These are phyloP conservation scores for Anastatus disparis DNA, from an alignment of 1,140 invertebrate genomes.

Conservation along the genomic window DNA sequence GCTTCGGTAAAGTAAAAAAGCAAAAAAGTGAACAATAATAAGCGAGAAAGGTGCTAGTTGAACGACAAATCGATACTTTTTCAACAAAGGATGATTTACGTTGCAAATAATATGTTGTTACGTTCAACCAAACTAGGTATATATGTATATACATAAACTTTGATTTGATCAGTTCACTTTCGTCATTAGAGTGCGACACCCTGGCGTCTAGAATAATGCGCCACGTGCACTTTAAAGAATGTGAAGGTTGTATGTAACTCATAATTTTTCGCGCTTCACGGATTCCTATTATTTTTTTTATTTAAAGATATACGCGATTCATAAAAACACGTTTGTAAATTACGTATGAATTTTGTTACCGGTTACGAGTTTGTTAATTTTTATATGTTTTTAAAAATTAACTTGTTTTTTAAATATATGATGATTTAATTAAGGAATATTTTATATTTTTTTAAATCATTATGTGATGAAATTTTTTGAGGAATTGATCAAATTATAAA, in stretches of 20 bases:
- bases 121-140: no score
- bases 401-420: no score
- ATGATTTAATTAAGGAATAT: no score
- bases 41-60: background rate
- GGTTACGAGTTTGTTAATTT: no score
- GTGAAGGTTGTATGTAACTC: slow-evolving; percentile 44
- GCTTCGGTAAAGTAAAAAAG: no score
- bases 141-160: no score
- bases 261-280: background rate
- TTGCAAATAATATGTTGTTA: background rate
- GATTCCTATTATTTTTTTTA: background rate
- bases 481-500: no score
- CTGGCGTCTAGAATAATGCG: slow-evolving; percentile 16
- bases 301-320: background rate
- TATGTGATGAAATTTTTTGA: no score
- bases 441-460: no score
- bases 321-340: background rate
- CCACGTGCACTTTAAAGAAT: slow-evolving; percentile 45
- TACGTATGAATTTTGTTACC: background rate
- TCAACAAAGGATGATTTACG: slow-evolving; percentile 22
- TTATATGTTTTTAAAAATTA: no score
- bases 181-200: slow-evolving; percentile 8
- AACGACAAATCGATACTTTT: background rate
- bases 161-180: background rate
- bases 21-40: no score